Conservation (phyloP, 2,888 invertebrate species). For the Apamea anceps region DNA sequence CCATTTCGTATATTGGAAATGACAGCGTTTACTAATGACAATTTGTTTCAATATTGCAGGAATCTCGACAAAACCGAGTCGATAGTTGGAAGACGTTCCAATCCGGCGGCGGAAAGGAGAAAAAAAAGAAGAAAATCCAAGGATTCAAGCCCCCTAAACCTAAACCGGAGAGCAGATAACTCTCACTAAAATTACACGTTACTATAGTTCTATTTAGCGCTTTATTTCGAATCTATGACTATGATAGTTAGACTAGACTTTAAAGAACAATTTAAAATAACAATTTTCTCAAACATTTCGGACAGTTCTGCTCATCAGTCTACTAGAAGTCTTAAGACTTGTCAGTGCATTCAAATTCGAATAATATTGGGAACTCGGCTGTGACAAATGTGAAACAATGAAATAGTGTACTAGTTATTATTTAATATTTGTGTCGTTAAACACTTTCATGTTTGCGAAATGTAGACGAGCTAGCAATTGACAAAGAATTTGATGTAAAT, state of each 20-base stretch:
- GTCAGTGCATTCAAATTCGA: constrained; percentile 50
- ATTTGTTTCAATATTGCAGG: constrained; percentile 84
- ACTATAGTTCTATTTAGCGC: constrained; percentile 66
- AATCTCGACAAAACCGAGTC: constrained; percentile 97
- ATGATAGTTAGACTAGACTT: constrained; percentile 60
- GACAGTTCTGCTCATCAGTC: constrained; percentile 22
- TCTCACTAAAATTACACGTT: constrained; percentile 57
- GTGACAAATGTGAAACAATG: constrained; percentile 60
- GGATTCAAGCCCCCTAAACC: constrained; percentile 97
- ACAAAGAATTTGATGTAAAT: constrained; percentile 15
- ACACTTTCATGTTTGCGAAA: constrained; percentile 9
- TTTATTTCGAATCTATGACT: constrained; percentile 71
- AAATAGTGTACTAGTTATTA: constrained; percentile 31
- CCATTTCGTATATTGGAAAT: background rate
- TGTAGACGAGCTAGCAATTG: constrained; percentile 21
- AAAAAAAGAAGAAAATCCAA: constrained; percentile 94
- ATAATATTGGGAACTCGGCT: constrained; percentile 58
- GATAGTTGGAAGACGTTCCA: constrained; percentile 98
- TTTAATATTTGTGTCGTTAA: constrained; percentile 34
- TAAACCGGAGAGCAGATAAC: constrained; percentile 97
- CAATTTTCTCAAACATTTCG: constrained; percentile 16
- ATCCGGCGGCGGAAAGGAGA: constrained; percentile 93
- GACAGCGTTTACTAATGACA: background rate
- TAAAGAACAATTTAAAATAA: constrained; percentile 25
- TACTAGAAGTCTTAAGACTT: constrained; percentile 31